Evolutionary conservation across 2,113 vertebrate genomes (phyloP).

Genomic region (Corythornis cristatus): DNA sequence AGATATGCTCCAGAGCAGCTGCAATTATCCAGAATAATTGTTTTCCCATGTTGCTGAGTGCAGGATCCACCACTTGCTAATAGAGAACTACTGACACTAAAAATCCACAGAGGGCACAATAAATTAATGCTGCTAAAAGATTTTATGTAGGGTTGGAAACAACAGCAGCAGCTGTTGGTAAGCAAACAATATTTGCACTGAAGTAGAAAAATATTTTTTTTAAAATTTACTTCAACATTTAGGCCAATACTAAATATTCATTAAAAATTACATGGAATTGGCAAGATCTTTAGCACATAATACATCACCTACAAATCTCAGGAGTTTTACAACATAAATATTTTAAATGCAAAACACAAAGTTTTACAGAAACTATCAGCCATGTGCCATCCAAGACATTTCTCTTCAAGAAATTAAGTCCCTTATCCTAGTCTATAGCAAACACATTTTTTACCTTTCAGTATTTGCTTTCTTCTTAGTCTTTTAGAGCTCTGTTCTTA

Average conservation of each 20-base stretch:
- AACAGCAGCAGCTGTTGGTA: neutral
- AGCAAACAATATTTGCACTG: neutral
- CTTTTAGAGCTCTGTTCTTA: neutral
- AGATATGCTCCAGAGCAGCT: neutral
- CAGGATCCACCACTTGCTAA: neutral
- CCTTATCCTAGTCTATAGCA: neutral
- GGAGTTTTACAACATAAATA: neutral
- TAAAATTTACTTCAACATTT: neutral
- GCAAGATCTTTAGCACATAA: neutral
- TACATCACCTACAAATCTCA: neutral
- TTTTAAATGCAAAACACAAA: neutral
- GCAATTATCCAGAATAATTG: neutral
- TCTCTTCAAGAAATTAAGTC: neutral
- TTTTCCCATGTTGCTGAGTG: neutral
- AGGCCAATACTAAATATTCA: neutral
- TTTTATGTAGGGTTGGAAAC: neutral
- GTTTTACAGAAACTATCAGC: neutral
- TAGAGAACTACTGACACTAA: neutral
- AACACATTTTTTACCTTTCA: neutral
- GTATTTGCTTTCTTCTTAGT: neutral
- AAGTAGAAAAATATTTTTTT: neutral
- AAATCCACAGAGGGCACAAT: neutral
- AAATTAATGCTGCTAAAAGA: neutral
- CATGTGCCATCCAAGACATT: neutral
- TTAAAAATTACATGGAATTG: neutral